Base-by-base conservation (phyloP, 1,140 invertebrate species). In the Acromyrmex echinatior region DNA sequence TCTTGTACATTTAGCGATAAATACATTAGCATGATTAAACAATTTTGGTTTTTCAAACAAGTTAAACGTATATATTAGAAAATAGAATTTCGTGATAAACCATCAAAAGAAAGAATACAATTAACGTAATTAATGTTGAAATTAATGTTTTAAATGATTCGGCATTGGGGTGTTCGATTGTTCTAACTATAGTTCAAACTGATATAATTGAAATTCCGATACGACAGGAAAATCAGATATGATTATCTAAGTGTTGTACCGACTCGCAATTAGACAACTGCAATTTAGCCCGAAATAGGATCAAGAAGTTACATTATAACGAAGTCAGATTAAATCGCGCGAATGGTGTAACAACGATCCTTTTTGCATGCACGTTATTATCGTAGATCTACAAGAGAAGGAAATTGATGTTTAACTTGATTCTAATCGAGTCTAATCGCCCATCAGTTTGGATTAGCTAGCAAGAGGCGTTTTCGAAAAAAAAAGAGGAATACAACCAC, bases 241-340 rank as follows among this genome's bases (percentile, higher is more conserved):
- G 16, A 78, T 79, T 28, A 31, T 66, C 12, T 45, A 25, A 18
- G 18, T 12, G 18, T 63, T 63, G 14, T 16, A 49, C 10, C 35
- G 76, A 63, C 60, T 65, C 21, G 21, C 16, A 31, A 73, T 73
- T 25, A n/a, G 6, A 25, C 58, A 25, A 1, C 25, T 21, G 35
- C 39, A 79, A 66, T 79, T 79, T 79, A 49, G 21, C 25, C 16
- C 14, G 12, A 78, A 65, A 79, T 51, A 66, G 21, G 16, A 60
- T 25, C 58, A 56, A 35, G 45, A 66, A 66, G 25, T 25, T 66
- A 25, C 21, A 66, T 79, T 66, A 18, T 66, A 21, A 79, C 28
- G 1, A n/a, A 66, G 21, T 49, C 25, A 14, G 39, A 79, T 31
- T 66, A 79, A 79, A 65, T 79, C 35, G 56, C 21, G 9, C 21